A percentile compares a stretch with the other conserved stretches of the same genome.
phyloP scores from a whole-genome alignment of 1,140 invertebrate species.

The Capitella teleta region DNA sequence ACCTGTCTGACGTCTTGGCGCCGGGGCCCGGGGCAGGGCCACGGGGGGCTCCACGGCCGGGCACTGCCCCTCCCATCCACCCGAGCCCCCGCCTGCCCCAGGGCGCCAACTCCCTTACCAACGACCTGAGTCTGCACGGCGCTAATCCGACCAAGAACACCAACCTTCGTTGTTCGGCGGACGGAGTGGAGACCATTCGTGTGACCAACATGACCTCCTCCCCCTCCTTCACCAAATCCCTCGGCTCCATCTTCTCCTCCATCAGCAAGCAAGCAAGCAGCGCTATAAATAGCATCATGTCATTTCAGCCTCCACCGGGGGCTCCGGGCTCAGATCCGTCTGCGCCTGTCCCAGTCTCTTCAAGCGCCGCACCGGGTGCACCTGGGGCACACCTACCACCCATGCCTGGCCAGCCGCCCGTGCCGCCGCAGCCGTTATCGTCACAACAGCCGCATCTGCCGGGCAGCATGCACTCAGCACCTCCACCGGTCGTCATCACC shows the following conservation, averaged over 20 bases:
- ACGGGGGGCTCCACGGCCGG: too few relatives aligned
- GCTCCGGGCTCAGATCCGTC: slow-evolving; percentile 1
- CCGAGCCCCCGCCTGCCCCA: neutral
- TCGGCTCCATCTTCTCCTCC: slow-evolving; percentile 9
- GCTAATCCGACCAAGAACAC: neutral
- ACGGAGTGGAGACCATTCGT: slow-evolving; percentile 9
- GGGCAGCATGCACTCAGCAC: slow-evolving; percentile 1
- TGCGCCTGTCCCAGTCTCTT: slow-evolving; percentile 7
- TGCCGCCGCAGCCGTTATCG: neutral
- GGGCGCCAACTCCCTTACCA: neutral
- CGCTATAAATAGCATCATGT: slow-evolving; percentile 11
- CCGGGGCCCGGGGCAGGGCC: too few relatives aligned
- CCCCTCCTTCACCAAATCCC: slow-evolving; percentile 4
- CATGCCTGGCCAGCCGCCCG: neutral
- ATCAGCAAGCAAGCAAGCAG: slow-evolving; percentile 12
- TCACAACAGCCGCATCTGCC: neutral
- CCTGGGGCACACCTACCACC: neutral
- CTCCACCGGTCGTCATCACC: neutral
- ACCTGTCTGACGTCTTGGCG: too few relatives aligned
- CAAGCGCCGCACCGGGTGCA: slow-evolving; percentile 8
- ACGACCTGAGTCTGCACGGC: neutral
- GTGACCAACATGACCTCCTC: slow-evolving; percentile 8
- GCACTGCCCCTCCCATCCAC: neutral
- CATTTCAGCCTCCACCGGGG: slow-evolving; percentile 1
- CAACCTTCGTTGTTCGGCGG: neutral